Base-by-base conservation (phyloP, 2,113 vertebrate genomes). In the Loxodonta africana region DNA sequence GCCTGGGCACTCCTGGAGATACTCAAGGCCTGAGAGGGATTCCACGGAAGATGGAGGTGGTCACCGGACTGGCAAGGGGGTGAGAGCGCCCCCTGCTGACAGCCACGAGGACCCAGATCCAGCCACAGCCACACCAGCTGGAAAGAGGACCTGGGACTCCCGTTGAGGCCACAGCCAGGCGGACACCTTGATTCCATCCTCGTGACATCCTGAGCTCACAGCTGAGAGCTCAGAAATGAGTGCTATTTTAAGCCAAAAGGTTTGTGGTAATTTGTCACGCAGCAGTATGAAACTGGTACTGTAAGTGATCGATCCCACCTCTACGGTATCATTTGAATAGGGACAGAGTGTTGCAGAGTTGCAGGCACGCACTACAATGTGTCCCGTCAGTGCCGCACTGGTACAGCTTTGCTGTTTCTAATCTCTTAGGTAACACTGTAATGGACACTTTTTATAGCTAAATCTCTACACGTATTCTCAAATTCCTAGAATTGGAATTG, bases 351-450 rank as follows among this genome's bases (percentile, higher is more conserved):
- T 30, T 46, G 48, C 46, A 15, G n/a, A 37, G 37, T 37, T 1
- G 8, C 15, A 0, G 2, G 21, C 6, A 0, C 0, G 18, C 2
- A 0, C 28, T 23, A 0, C 21, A 3, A 51, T 18, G 41, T 5
- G 33, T 26, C 37, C 26, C 9, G 44, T 20, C 82, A 12, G 2
- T 23, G 28, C 3, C 6, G 20, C 30, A 20, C 9, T 8, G 21
- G 48, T 1, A 2, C 33, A 8, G 6, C 80, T 71, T 46, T 11
- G 23, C 80, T n/a, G 1, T 28, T 67, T 80, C 80, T 33, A 23
- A 41, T 1, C 14, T 11, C 20, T 83, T 41, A 53, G 41, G 57
- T 46, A 87, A 83, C 44, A 12, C 0, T 2, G 17, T 25, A 11
- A 44, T 1, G 21, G 67, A 6, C 4, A 14, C 23, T 30, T 67